phyloP scores from a whole-genome alignment of 2,888 invertebrate species.

The Parnassius smintheus region DNA sequence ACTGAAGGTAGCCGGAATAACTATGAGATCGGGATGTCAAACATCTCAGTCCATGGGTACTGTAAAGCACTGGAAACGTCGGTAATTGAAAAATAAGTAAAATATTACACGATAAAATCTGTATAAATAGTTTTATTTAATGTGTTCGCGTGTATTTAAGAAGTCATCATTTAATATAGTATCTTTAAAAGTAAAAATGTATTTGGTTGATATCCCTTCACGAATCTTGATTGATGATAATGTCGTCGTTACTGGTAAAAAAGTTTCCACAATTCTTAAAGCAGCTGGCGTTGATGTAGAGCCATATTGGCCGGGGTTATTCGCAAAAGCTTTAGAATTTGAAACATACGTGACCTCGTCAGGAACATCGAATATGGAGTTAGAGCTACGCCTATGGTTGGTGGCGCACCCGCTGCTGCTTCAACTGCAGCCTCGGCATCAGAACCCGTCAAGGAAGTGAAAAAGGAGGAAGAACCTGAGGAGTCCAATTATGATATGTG shows the following conservation, averaged over 20 bases:
- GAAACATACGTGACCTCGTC: conserved; percentile 94
- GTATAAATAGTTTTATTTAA: too few relatives aligned
- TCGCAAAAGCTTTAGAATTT: conserved; percentile 97
- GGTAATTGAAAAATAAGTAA: too few relatives aligned
- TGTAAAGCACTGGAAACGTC: too few relatives aligned
- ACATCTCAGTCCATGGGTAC: too few relatives aligned
- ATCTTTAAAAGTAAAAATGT: too few relatives aligned
- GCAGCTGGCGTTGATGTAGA: conserved; percentile 98
- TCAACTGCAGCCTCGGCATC: conserved; percentile 85
- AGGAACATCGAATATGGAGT: conserved; percentile 96
- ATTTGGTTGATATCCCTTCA: too few relatives aligned
- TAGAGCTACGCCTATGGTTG: conserved; percentile 90
- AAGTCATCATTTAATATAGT: too few relatives aligned
- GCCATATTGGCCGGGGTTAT: too few relatives aligned
- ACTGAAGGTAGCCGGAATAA: too few relatives aligned
- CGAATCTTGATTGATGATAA: conserved; percentile 98
- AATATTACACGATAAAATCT: too few relatives aligned
- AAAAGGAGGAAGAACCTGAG: conserved; percentile 89
- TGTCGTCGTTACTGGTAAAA: conserved; percentile 98
- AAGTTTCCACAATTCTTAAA: conserved; percentile 97
- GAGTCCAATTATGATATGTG: conserved; percentile 97
- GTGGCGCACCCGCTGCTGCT: conserved; percentile 84
- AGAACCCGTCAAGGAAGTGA: conserved; percentile 86
- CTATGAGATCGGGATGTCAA: too few relatives aligned
- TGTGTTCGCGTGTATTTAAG: too few relatives aligned